Evolutionary conservation across 2,888 invertebrate genomes (phyloP).

Genomic region (Fragum sueziense): DNA sequence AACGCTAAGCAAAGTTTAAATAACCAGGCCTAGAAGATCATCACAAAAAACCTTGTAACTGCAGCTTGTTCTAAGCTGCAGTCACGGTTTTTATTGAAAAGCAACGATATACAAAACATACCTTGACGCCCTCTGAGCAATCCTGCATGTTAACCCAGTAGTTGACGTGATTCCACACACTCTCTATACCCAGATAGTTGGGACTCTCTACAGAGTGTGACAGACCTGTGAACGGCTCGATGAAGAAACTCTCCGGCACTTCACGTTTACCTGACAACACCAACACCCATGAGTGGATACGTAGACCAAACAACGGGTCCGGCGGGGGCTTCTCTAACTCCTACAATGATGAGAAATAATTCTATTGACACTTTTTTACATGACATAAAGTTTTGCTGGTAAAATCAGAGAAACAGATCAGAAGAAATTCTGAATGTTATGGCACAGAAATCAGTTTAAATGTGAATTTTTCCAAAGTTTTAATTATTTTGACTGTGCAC

Average conservation of each 20-base stretch:
- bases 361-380: too few relatives aligned
- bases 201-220: conserved; percentile 84
- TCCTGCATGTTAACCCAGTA: conserved; percentile 84
- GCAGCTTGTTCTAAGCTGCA: too few relatives aligned
- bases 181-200: conserved; percentile 90
- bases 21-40: too few relatives aligned
- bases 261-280: conserved; percentile 86
- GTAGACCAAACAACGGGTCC: conserved; percentile 81
- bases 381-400: too few relatives aligned
- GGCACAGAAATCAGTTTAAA: too few relatives aligned
- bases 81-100: conserved; percentile 70
- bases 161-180: conserved; percentile 93
- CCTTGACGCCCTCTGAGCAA: conserved; percentile 81
- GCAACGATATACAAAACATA: conserved; percentile 46
- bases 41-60: too few relatives aligned
- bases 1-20: too few relatives aligned
- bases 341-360: conserved; percentile 54
- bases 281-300: conserved; percentile 92
- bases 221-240: conserved; percentile 92
- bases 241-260: conserved; percentile 88
- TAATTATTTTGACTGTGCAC: too few relatives aligned
- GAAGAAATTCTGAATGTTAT: too few relatives aligned
- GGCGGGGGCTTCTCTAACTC: conserved; percentile 80
- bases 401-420: too few relatives aligned
- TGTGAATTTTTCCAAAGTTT: too few relatives aligned